These are phyloP conservation scores for Pelecanoides urinatrix DNA, from an alignment of 2,113 vertebrate species.

Conservation along the genomic window DNA sequence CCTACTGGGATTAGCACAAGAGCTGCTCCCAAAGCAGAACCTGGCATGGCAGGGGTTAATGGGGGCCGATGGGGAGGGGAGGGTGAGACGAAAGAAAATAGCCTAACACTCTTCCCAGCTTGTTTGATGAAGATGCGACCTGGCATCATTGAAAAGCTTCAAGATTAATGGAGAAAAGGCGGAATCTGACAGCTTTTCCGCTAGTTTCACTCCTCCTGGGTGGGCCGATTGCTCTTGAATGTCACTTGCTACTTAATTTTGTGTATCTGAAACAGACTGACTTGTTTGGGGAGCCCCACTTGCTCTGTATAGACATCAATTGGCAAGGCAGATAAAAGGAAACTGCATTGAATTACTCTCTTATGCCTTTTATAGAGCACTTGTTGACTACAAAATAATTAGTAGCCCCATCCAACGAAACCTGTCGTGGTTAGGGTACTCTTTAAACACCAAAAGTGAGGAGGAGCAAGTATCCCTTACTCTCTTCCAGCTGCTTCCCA, in stretches of 20 bases:
- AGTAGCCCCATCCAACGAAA: constrained; percentile 66
- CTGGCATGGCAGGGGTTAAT: constrained; percentile 78
- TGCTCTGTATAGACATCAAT: constrained; percentile 83
- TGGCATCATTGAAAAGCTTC: constrained; percentile 93
- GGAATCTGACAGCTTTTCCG: constrained; percentile 95
- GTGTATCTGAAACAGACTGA: constrained; percentile 94
- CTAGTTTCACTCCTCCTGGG: constrained; percentile 92
- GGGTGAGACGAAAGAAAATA: constrained; percentile 64
- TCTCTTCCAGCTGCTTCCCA: constrained; percentile 19
- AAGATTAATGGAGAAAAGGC: constrained; percentile 97
- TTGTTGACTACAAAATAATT: constrained; percentile 79
- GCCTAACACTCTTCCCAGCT: constrained; percentile 73
- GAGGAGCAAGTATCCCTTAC: constrained; percentile 17
- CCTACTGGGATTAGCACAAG: neutral
- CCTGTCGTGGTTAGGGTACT: neutral
- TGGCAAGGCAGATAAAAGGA: constrained; percentile 82
- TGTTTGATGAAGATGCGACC: constrained; percentile 94
- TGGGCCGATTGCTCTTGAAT: constrained; percentile 99
- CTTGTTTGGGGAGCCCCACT: constrained; percentile 79
- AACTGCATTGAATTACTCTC: constrained; percentile 76
- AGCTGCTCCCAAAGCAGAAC: neutral
- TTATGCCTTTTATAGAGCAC: constrained; percentile 76
- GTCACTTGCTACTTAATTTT: constrained; percentile 99
- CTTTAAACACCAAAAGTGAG: constrained; percentile 21
- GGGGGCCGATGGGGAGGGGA: constrained; percentile 67